Evolutionary conservation across 2,797 vertebrate species (phyloP), one percentile per base, ranked within the genome.

Genomic region (Neosilurus mollespiculum): DNA sequence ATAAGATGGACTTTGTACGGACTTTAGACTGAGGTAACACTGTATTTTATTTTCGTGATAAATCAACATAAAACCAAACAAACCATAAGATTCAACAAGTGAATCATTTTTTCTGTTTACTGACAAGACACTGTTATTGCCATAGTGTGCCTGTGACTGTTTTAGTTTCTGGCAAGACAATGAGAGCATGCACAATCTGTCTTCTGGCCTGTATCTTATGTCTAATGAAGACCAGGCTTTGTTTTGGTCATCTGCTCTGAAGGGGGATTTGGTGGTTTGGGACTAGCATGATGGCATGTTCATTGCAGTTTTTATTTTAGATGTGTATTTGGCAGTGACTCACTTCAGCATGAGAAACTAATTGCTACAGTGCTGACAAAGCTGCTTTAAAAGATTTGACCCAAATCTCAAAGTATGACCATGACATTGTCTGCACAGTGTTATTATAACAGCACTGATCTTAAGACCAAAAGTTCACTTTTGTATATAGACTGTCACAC

Each of bases 221-320:
- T 84, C 71, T 84, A 87, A 88, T 84, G 64, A 49, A 83, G 81
- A 88, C 67, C 86, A 84, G 84, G 56, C 81, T 76, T 80, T 84
- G 51, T 73, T 85, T 83, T 64, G 62, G 82, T 81, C 80, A 82
- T 81, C 66, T 85, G 58, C 76, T 84, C 81, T 71, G 78, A 86
- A 81, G 64, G 81, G 84, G 84, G 82, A 88, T 83, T 87, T 86
- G 83, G 86, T 64, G 80, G 84, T 75, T 83, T 80, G 72, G 81
- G 82, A 81, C 76, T 77, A 72, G 86, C 56, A 62, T 58, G 78
- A 86, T 86, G 82, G 85, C 83, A 79, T 84, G 80, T 82, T 86
- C 82, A 78, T 81, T 78, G 75, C 81, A 86, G 84, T 67, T 83
- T 85, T 72, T 84, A 85, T 81, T 80, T 86, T 77, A 59, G 72